Evolutionary conservation across 2,888 invertebrate genomes (phyloP), one percentile per base, ranked within the genome.

Genomic region (Plutella xylostella): DNA sequence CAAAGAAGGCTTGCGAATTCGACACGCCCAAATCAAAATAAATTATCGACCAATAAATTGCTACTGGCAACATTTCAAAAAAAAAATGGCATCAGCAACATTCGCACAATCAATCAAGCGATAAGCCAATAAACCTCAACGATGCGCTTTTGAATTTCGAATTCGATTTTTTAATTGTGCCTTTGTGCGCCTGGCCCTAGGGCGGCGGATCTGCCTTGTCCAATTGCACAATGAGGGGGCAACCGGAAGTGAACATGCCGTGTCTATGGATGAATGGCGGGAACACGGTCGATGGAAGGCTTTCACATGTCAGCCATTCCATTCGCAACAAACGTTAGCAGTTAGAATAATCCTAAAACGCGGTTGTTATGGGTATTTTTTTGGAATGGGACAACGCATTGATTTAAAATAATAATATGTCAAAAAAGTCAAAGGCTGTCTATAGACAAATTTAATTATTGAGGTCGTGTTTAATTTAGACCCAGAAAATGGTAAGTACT

Each of bases 81-180:
- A 61, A 62, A 68, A 71, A 68, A 22, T 7, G 37, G 21, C 15
- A 60, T 62, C 55, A 61, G 62, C 66, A 59, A 61, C 55, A 68
- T 80, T 80, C 80, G 78, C 79, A 78, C 82, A 82, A 83, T 83
- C 83, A 79, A 83, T 83, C 83, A 82, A 77, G 77, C 79, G 77
- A 80, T 83, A 80, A 83, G 83, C 83, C 83, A 83, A 83, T 83
- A 83, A 83, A 83, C 83, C 83, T 83, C 82, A 82, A 79, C 82
- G 83, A 82, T 82, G 82, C 76, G 72, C 83, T 80, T 83, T 82
- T 83, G 78, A 79, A 79, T 79, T 65, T 62, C 60, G 73, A 73
- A 79, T 79, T 72, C 73, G 76, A 78, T 77, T 76, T 78, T 76
- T 77, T 74, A 69, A 72, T 73, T 61, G 66, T 57, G 56, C 65